Percentiles rank a stretch among this genome's conserved stretches.
Conservation (phyloP, 1,140 invertebrate genomes). For the Orius insidiosus region DNA sequence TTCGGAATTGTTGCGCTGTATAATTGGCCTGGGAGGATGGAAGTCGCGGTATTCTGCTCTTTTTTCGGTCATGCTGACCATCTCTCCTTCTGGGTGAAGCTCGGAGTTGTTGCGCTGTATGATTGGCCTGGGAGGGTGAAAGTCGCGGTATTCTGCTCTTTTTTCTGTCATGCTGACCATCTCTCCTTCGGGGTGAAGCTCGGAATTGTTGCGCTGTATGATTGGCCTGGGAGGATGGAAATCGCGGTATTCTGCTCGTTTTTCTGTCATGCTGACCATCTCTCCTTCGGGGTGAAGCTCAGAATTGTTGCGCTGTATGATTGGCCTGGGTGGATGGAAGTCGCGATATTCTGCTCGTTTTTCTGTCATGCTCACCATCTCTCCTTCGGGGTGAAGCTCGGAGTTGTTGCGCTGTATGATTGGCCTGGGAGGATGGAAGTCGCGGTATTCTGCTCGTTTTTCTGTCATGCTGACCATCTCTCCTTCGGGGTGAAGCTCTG, state of each 20-base stretch:
- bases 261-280: slow-evolving; percentile 13
- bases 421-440: too few species aligned
- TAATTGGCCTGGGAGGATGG: slow-evolving; percentile 10
- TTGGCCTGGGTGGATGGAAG: too few species aligned
- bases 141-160: slow-evolving; percentile 14
- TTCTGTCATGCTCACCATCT: too few species aligned
- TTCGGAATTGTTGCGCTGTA: slow-evolving; percentile 11
- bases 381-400: slow-evolving; percentile 14
- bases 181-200: slow-evolving; percentile 17
- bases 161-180: slow-evolving; percentile 9
- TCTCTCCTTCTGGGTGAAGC: slow-evolving; percentile 17
- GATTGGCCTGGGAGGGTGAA: slow-evolving; percentile 11
- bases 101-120: slow-evolving; percentile 9
- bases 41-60: slow-evolving; percentile 14
- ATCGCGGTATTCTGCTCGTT: slow-evolving; percentile 15
- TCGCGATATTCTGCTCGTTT: too few species aligned
- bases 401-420: too few species aligned
- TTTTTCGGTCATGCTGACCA: slow-evolving; percentile 3
- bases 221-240: slow-evolving; percentile 15
- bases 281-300: slow-evolving; percentile 17
- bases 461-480: too few species aligned
- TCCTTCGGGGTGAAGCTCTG: too few species aligned
- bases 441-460: too few species aligned
- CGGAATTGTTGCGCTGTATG: slow-evolving; percentile 6
- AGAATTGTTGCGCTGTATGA: too few species aligned